Base-by-base conservation (phyloP, 2,113 vertebrate species). In the Morone saxatilis region DNA sequence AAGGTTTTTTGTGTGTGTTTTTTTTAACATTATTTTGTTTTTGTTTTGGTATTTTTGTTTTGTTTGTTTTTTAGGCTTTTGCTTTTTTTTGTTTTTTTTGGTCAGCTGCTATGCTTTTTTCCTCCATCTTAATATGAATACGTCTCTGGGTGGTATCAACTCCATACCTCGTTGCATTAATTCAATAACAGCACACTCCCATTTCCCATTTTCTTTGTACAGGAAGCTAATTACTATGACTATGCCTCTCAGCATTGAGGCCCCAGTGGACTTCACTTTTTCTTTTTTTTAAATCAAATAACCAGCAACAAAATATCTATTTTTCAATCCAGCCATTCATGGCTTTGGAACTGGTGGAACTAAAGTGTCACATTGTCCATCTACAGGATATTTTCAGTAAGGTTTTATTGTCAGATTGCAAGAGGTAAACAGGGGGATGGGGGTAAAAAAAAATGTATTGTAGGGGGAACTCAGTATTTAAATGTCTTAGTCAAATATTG, bases 401-500 rank as follows among this genome's bases (percentile, higher is more conserved):
- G 36, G 80, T 90, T 92, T 90, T 83, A 41, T 91, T 86, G 84
- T 87, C 47, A 54, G 60, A 71, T 40, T 75, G 76, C 79, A 86
- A 67, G 81, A 84, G 84, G 83, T 84, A 77, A 83, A 77, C 38
- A 13, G 78, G 83, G 63, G 19, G 61, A 40, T 6, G 31, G 75
- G 83, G 54, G 59, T 47, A 57, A 54, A 61, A 41, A 78, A 60
- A 80, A 57, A 69, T 84, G 86, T 88, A 88, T 93, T 90, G 79
- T 85, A 83, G 84, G 69, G 77, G 86, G 67, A 87, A 87, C 50
- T 90, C 93, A 95, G 92, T 95, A 95, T 96, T 95, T 96, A 94
- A 95, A 93, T 90, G 92, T 95, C 76, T 88, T 93, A 89, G 86
- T 93, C 86, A 83, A 86, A 90, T 93, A 93, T 90, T 93, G 73